Base-by-base conservation (phyloP, 2,888 invertebrate genomes). In the Lamellibrachia satsuma region DNA sequence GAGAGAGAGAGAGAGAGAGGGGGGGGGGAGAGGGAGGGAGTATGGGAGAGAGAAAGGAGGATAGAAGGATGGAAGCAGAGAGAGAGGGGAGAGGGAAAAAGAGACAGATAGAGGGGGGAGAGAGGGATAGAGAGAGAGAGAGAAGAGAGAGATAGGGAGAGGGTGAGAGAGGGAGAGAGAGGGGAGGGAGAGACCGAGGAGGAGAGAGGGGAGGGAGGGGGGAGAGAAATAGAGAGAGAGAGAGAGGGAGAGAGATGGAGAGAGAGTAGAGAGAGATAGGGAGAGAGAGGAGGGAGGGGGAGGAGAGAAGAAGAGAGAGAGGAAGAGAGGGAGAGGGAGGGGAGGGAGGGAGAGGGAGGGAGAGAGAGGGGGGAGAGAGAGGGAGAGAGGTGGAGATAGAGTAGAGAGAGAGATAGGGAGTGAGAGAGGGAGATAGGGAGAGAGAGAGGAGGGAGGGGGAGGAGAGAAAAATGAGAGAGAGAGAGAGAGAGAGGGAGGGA, bases 141-240 rank as follows among this genome's bases (percentile, higher is more conserved):
- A n/a, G n/a, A n/a, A 2, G 27, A 91, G 27, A 51, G 91, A 27
- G 1, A 52, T 1, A 52, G 27, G 1, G 11, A 52, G 92, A 52
- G 52, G 2, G 52, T 1, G 92, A 51, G 92, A 11, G 52, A 27
- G 92, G 52, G 92, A 2, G 15, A 2, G 27, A n/a, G n/a, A n/a
- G n/a, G n/a, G n/a, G n/a, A n/a, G n/a, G n/a, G n/a, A 11, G 91
- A 51, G n/a, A 91, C 39, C 15, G n/a, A 51, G n/a, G n/a, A n/a
- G n/a, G n/a, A 52, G 92, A n/a, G 52, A 52, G 92, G 92, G 52
- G 92, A 9, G n/a, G 15, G 92, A 52, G 92, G 15, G 52, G 52
- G 92, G 52, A n/a, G 92, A 52, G 92, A 9, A 52, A 52, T 39
- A 52, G 52, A 9, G 52, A 9, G 15, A 91, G 52, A n/a, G 52